Conservation (phyloP, 2,113 vertebrate genomes). For the Aptenodytes patagonicus region DNA sequence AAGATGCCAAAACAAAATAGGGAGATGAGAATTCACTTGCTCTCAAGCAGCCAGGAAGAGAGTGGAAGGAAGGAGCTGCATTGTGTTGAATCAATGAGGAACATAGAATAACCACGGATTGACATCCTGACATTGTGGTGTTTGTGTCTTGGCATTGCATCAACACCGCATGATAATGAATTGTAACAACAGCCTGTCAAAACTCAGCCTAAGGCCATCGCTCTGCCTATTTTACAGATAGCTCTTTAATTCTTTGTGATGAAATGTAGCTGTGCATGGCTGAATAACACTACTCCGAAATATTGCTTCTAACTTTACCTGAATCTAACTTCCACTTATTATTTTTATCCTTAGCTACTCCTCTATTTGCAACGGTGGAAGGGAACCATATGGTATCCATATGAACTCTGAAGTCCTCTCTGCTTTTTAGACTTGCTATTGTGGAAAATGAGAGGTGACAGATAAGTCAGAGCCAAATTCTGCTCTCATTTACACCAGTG, state of each 20-base stretch:
- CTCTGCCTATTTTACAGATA: not conserved
- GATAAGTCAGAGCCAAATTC: constrained; percentile 31
- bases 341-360: not conserved
- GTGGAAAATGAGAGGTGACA: constrained; percentile 53
- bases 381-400: constrained; percentile 34
- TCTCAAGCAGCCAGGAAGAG: not conserved
- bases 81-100: constrained; percentile 13
- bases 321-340: not conserved
- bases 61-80: constrained; percentile 20
- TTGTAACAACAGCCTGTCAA: constrained; percentile 10
- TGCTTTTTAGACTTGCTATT: constrained; percentile 31
- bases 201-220: not conserved
- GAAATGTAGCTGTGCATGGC: not conserved
- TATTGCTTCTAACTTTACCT: not conserved
- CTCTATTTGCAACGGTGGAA: not conserved
- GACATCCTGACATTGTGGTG: constrained; percentile 39
- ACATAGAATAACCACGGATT: not conserved
- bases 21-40: constrained; percentile 1
- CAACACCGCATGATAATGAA: not conserved
- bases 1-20: not conserved
- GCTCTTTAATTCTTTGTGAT: not conserved
- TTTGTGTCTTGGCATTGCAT: constrained; percentile 44
- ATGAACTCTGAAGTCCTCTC: constrained; percentile 16
- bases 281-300: not conserved
- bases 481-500: constrained; percentile 27